Evolutionary conservation across 1,140 invertebrate genomes (phyloP).

Genomic region (Nephila pilipes): DNA sequence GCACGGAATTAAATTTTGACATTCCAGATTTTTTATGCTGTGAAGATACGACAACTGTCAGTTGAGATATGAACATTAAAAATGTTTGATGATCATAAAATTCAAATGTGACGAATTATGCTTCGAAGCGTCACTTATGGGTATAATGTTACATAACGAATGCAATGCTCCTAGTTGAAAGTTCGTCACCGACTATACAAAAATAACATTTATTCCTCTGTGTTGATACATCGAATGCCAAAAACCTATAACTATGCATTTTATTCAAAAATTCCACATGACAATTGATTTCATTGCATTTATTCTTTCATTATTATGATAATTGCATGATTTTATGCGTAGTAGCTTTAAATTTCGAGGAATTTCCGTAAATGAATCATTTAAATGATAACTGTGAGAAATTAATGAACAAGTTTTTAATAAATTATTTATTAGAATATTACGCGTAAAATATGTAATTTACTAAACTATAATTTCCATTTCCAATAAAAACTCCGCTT

Average conservation of each 20-base stretch:
- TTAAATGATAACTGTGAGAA: no score
- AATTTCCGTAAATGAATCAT: no score
- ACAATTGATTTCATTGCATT: background rate
- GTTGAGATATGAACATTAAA: background rate
- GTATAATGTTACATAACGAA: background rate
- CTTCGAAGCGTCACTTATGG: background rate
- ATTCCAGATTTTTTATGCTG: constrained; percentile 87
- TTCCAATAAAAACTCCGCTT: no score
- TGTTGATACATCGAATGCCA: background rate
- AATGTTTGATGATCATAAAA: background rate
- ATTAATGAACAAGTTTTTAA: no score
- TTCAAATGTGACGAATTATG: background rate
- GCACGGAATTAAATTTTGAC: constrained; percentile 90
- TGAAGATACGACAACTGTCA: constrained; percentile 80
- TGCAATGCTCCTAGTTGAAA: background rate
- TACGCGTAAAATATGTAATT: no score
- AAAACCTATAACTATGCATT: background rate
- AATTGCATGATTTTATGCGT: background rate
- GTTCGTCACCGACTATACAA: background rate
- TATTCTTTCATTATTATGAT: background rate
- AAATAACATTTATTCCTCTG: background rate
- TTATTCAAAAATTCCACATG: background rate
- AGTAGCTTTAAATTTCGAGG: no score
- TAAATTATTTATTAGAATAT: no score
- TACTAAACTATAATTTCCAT: no score